Conservation (phyloP, 2,888 invertebrate species). For the Limenitis camilla region DNA sequence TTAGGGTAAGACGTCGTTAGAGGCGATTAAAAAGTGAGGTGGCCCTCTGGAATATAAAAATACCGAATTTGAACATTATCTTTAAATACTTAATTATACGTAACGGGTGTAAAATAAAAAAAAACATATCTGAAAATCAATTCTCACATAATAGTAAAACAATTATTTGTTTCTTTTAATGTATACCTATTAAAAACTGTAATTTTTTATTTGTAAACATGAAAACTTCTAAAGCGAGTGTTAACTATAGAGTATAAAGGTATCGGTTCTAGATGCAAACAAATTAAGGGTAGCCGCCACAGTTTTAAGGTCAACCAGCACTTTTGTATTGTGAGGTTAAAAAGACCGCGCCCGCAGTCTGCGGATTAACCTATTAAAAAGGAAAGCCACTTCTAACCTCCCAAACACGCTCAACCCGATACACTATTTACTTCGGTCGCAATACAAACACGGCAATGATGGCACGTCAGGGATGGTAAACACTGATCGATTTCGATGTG, state of each 20-base stretch:
- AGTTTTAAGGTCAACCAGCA: slow-evolving; percentile 61
- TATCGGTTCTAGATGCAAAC: slow-evolving; percentile 18
- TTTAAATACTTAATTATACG: too few relatives aligned
- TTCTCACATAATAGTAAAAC: too few relatives aligned
- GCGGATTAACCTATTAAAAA: slow-evolving; percentile 48
- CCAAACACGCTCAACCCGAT: slow-evolving; percentile 30
- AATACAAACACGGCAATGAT: slow-evolving; percentile 33
- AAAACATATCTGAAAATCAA: too few relatives aligned
- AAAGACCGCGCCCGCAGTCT: slow-evolving; percentile 58
- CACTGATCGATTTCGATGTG: slow-evolving; percentile 57
- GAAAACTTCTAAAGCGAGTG: too few relatives aligned
- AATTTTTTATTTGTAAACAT: too few relatives aligned
- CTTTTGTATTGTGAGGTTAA: slow-evolving; percentile 50
- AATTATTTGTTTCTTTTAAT: too few relatives aligned
- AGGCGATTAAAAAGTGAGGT: slow-evolving; percentile 55
- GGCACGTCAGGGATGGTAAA: slow-evolving; percentile 45
- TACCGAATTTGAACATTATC: too few relatives aligned
- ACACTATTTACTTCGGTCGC: slow-evolving; percentile 41
- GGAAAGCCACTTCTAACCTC: slow-evolving; percentile 44
- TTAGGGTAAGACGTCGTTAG: slow-evolving; percentile 61
- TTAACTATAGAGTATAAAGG: slow-evolving; percentile 11
- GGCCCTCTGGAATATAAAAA: slow-evolving; percentile 52
- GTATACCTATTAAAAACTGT: too few relatives aligned
- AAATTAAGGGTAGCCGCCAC: slow-evolving; percentile 28
- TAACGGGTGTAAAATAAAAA: too few relatives aligned